phyloP scores from a whole-genome alignment of 2,113 vertebrate species.

The Zeus faber region DNA sequence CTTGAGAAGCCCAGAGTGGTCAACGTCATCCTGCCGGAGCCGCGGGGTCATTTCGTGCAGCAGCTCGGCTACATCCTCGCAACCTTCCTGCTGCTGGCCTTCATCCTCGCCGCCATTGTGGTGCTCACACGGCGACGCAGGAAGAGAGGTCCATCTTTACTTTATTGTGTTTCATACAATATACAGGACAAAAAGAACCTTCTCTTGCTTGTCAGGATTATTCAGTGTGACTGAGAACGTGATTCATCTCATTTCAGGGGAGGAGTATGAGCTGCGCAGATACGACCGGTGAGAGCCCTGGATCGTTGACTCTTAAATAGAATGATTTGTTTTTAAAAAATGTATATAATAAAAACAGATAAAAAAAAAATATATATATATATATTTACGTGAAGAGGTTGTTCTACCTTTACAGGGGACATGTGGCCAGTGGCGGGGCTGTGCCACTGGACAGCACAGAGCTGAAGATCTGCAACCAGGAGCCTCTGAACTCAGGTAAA shows the following conservation, averaged over 20 bases:
- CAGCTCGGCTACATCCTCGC: slow-evolving; percentile 92
- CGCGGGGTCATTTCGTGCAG: slow-evolving; percentile 83
- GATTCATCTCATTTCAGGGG: slow-evolving; percentile 47
- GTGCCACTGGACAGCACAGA: slow-evolving; percentile 76
- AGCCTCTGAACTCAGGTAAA: slow-evolving; percentile 84
- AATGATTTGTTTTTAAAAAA: background rate
- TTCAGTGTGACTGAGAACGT: background rate
- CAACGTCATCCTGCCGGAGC: slow-evolving; percentile 89
- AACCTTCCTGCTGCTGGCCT: slow-evolving; percentile 81
- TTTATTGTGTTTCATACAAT: background rate
- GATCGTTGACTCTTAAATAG: background rate
- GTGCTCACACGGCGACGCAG: slow-evolving; percentile 79
- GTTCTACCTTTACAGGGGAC: slow-evolving; percentile 67
- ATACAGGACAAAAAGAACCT: background rate
- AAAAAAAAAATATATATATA: too few relatives aligned
- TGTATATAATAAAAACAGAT: too few relatives aligned
- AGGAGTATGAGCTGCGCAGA: slow-evolving; percentile 61
- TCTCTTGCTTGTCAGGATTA: background rate
- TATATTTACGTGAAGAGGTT: background rate
- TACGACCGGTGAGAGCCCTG: slow-evolving; percentile 55
- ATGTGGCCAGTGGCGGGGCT: slow-evolving; percentile 66
- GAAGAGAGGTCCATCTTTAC: slow-evolving; percentile 75
- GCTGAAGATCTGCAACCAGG: slow-evolving; percentile 72
- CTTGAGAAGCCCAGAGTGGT: slow-evolving; percentile 79
- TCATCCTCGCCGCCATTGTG: slow-evolving; percentile 78